These are phyloP conservation scores for Callyntrura guangdongensis DNA, from an alignment of 2,888 invertebrate genomes.

Conservation along the genomic window DNA sequence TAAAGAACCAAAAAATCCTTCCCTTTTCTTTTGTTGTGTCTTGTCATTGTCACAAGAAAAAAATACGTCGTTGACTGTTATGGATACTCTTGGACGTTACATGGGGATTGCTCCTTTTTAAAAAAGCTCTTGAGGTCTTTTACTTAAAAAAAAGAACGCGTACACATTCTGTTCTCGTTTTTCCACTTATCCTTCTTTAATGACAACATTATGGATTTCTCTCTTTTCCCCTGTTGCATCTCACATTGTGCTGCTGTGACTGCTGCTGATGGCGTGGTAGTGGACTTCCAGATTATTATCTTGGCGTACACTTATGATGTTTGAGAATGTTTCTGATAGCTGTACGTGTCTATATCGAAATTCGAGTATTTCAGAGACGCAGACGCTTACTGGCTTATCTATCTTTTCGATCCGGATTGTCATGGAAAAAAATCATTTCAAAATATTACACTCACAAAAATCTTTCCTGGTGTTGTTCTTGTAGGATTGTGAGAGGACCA, in stretches of 20 bases:
- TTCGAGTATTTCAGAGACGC: conserved; percentile 26
- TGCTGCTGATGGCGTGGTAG: not conserved
- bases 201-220: conserved; percentile 55
- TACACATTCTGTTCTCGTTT: conserved; percentile 58
- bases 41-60: conserved; percentile 22
- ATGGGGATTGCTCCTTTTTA: conserved; percentile 28
- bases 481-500: conserved; percentile 18
- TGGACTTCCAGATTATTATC: conserved; percentile 8
- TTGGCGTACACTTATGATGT: not conserved
- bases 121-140: not conserved
- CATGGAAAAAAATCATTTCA: conserved; percentile 48
- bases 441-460: conserved; percentile 35
- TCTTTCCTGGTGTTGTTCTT: not conserved
- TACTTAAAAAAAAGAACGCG: not conserved
- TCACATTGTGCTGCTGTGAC: not conserved
- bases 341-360: conserved; percentile 47
- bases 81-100: conserved; percentile 10
- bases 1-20: not conserved
- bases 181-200: conserved; percentile 59
- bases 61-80: conserved; percentile 27
- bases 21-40: not conserved
- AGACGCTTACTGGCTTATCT: conserved; percentile 43
- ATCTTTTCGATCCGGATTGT: conserved; percentile 49
- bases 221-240: conserved; percentile 16
- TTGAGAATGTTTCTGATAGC: conserved; percentile 14